Percentiles rank a stretch among this genome's conserved stretches.
phyloP scores from a whole-genome alignment of 2,888 invertebrate genomes.

The Synergus umbraculus region DNA sequence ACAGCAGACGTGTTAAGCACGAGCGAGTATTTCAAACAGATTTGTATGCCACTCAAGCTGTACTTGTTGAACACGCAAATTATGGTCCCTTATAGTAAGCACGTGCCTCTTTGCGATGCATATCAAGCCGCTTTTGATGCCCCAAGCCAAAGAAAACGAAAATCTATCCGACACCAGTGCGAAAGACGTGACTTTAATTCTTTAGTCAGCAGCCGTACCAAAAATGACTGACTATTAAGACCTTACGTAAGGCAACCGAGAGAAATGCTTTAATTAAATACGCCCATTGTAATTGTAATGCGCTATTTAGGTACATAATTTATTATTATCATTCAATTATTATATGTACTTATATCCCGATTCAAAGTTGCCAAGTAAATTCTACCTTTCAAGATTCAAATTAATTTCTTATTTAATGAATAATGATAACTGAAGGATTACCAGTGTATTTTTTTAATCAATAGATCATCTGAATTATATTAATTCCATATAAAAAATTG shows the following conservation, averaged over 20 bases:
- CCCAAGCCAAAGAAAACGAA: neutral
- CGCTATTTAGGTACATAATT: neutral
- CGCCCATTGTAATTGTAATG: neutral
- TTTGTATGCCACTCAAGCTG: slow-evolving; percentile 9
- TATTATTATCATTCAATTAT: neutral
- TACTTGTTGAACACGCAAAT: slow-evolving; percentile 43
- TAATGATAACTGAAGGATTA: neutral
- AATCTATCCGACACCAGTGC: neutral
- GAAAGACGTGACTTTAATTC: neutral
- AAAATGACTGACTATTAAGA: neutral
- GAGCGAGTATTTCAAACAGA: neutral
- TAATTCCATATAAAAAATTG: too few relatives aligned
- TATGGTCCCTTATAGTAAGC: slow-evolving; percentile 10
- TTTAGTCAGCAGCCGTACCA: neutral
- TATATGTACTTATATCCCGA: neutral
- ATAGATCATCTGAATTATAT: neutral
- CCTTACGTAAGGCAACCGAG: too few relatives aligned
- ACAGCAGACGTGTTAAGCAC: neutral
- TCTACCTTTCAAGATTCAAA: neutral
- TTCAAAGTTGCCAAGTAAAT: neutral
- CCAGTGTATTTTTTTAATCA: neutral
- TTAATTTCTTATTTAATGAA: neutral
- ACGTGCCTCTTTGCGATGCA: slow-evolving; percentile 24
- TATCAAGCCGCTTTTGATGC: slow-evolving; percentile 5
- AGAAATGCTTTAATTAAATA: neutral